Evolutionary conservation across 2,888 invertebrate genomes (phyloP).

Genomic region (Pheosia gnoma): DNA sequence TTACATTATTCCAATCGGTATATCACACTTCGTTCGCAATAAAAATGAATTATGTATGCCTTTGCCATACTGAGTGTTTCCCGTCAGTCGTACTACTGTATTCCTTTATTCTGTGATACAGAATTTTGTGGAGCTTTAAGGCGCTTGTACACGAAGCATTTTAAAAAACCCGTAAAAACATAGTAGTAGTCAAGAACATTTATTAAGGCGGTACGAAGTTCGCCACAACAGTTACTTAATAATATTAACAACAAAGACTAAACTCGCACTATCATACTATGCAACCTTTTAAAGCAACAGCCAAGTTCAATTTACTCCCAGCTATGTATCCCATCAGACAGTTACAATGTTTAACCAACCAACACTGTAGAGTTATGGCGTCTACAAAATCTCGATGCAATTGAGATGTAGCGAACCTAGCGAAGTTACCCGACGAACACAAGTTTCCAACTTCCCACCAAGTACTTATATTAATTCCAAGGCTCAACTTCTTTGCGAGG

Average conservation of each 20-base stretch:
- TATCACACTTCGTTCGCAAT: slow-evolving; percentile 37
- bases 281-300: slow-evolving; percentile 4
- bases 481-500: slow-evolving; percentile 11
- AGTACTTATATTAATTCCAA: slow-evolving; percentile 13
- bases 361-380: slow-evolving; percentile 6
- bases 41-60: slow-evolving; percentile 39
- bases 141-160: no score
- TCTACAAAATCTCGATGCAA: slow-evolving; percentile 7
- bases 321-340: slow-evolving; percentile 4
- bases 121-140: no score
- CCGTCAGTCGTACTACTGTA: not conserved
- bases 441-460: slow-evolving; percentile 9
- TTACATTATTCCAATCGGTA: slow-evolving; percentile 23
- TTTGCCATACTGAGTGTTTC: slow-evolving; percentile 18
- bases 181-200: no score
- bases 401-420: slow-evolving; percentile 5
- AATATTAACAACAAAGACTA: not conserved
- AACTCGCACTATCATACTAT: not conserved
- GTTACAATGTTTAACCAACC: slow-evolving; percentile 9
- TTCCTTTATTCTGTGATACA: not conserved
- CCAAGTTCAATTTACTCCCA: slow-evolving; percentile 7
- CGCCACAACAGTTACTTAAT: no score
- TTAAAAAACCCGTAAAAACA: no score
- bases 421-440: slow-evolving; percentile 2
- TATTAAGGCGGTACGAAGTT: no score